Evolutionary conservation across 1,140 invertebrate species (phyloP), one percentile per base, ranked within the genome.

Genomic region (Meteorus sp.): DNA sequence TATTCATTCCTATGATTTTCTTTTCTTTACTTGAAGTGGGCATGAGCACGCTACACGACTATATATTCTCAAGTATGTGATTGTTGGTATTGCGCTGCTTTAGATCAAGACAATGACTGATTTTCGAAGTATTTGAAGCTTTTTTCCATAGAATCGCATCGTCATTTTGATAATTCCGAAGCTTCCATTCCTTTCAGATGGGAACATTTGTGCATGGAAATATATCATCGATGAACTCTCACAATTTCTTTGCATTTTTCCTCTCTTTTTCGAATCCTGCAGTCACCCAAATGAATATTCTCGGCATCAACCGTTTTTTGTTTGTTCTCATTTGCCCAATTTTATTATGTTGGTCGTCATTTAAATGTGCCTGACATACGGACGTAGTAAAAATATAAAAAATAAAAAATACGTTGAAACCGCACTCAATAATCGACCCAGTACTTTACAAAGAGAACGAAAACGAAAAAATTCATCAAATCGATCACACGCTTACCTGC

Each of bases 401-500:
- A 6, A 50, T 23, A 45, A 27, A 35, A 56, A 25, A 13, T 53
- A 22, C 47, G n/a, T n/a, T n/a, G n/a, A n/a, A 64, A 59, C 54
- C 62, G 44, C 55, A 62, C 45, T 37, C 50, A 48, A 22, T 44
- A 54, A 27, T 27, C 11, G 25, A 55, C 29, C 25, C 29, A 47
- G 60, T 60, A 45, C 54, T 63, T 37, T 45, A 56, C 50, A 64
- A 33, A 50, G 51, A 31, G 31, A 59, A 43, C 45, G 35, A 59
- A 22, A 25, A 53, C 48, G 45, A 22, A 29, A 41, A 57, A 61
- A 59, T 62, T 67, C 61, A 63, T 47, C 59, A 29, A 60, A 63
- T 73, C 67, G 63, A 74, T 58, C 64, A 72, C 69, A 72, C 72
- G 71, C 71, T 74, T 75, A 69, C 56, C 64, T 68, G 73, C 72